Conservation (phyloP, 2,888 invertebrate species). For the Himalopsyche anomala region DNA sequence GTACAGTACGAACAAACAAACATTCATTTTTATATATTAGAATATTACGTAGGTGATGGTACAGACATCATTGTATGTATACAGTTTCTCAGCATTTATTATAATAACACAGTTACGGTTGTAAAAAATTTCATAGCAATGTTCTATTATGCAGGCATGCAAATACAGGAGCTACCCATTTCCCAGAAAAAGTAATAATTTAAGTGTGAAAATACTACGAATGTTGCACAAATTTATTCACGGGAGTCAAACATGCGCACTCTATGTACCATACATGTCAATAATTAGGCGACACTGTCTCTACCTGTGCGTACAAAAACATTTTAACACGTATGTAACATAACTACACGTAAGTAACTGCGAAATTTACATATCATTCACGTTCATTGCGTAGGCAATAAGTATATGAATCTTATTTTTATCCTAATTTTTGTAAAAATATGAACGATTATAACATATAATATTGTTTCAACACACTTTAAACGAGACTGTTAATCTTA, state of each 20-base stretch:
- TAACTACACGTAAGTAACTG: neutral
- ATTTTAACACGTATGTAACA: slow-evolving; percentile 28
- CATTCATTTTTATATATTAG: no score
- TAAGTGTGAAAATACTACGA: slow-evolving; percentile 25
- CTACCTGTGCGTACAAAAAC: neutral
- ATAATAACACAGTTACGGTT: no score
- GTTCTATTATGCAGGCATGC: neutral
- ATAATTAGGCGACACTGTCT: slow-evolving; percentile 27
- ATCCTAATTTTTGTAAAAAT: slow-evolving; percentile 3
- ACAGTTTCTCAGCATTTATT: no score
- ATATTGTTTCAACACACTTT: neutral
- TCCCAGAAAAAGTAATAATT: slow-evolving; percentile 5
- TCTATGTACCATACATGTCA: slow-evolving; percentile 1
- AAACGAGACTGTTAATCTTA: no score
- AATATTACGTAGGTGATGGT: no score
- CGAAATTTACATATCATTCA: slow-evolving; percentile 31
- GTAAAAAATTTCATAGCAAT: neutral
- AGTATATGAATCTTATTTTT: neutral
- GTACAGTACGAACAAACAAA: no score
- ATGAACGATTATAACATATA: neutral
- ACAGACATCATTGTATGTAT: no score
- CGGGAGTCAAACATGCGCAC: slow-evolving; percentile 16
- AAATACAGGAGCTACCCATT: neutral
- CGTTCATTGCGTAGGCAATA: neutral
- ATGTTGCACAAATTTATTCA: slow-evolving; percentile 28